Percentiles rank a stretch among this genome's conserved stretches.
Evolutionary conservation across 1,140 invertebrate species (phyloP).

Genomic region (Agrilus planipennis): DNA sequence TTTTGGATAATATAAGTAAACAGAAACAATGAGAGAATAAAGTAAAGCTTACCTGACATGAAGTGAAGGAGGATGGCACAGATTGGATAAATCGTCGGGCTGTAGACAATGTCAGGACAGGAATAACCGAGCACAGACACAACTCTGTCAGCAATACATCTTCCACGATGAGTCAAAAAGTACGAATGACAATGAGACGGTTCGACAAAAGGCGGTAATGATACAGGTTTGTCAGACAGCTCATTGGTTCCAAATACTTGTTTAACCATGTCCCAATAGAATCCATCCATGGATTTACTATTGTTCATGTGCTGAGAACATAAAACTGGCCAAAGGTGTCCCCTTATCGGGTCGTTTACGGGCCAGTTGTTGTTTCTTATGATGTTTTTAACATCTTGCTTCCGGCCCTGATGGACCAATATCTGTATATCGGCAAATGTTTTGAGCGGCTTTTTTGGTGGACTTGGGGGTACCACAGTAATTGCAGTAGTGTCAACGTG

Average conservation of each 20-base stretch:
- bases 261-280: slow-evolving; percentile 87
- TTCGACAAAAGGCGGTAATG: slow-evolving; percentile 84
- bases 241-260: slow-evolving; percentile 80
- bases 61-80: slow-evolving; percentile 85
- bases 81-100: slow-evolving; percentile 80
- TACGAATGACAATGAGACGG: slow-evolving; percentile 72
- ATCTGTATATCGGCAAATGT: slow-evolving; percentile 60
- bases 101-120: slow-evolving; percentile 90
- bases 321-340: slow-evolving; percentile 71
- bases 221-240: slow-evolving; percentile 70
- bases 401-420: slow-evolving; percentile 55
- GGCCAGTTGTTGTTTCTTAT: slow-evolving; percentile 73
- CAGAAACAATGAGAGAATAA: slow-evolving; percentile 7
- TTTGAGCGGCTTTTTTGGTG: slow-evolving; percentile 57
- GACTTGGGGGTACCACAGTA: slow-evolving; percentile 23
- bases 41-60: slow-evolving; percentile 66
- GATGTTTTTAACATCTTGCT: slow-evolving; percentile 63
- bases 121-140: slow-evolving; percentile 80
- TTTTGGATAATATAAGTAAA: neutral
- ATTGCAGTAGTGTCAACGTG: slow-evolving; percentile 25
- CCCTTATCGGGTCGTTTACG: slow-evolving; percentile 63
- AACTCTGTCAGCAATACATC: slow-evolving; percentile 70
- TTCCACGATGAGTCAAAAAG: slow-evolving; percentile 70
- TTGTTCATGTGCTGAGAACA: slow-evolving; percentile 67
- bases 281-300: slow-evolving; percentile 55